Conservation (phyloP, 2,113 vertebrate species). For the Natator depressus region DNA sequence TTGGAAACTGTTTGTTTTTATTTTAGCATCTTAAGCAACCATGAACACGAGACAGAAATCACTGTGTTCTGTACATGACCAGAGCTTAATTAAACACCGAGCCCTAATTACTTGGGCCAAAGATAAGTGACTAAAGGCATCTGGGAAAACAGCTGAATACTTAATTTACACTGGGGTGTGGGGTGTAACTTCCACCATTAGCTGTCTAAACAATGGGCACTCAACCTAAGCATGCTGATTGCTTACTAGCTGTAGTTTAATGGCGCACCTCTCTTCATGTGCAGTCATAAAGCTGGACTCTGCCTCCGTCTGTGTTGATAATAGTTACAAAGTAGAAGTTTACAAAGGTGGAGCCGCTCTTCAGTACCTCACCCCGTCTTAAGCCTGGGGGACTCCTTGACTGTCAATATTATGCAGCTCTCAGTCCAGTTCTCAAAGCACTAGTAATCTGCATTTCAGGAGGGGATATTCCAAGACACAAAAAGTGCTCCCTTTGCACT, state of each 20-base stretch:
- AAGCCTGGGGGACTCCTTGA: conserved; percentile 5
- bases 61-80: background rate
- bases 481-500: background rate
- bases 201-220: conserved; percentile 56
- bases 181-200: conserved; percentile 58
- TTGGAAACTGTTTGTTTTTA: background rate
- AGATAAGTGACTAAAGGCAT: conserved; percentile 55
- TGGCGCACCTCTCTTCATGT: background rate
- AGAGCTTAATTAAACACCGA: conserved; percentile 69
- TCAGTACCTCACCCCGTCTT: background rate
- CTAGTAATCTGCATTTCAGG: background rate
- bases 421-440: background rate
- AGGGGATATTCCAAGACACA: background rate
- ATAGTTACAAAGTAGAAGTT: background rate
- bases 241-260: background rate
- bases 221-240: background rate
- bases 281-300: background rate
- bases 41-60: background rate
- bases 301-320: background rate
- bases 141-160: conserved; percentile 65
- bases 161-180: conserved; percentile 45
- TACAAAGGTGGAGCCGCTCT: background rate
- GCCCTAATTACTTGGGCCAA: conserved; percentile 63
- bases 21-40: background rate
- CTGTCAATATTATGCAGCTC: background rate